Percentiles rank a stretch among this genome's conserved stretches.
Conservation (phyloP, 1,140 invertebrate species). For the Platorchestia sp. region DNA sequence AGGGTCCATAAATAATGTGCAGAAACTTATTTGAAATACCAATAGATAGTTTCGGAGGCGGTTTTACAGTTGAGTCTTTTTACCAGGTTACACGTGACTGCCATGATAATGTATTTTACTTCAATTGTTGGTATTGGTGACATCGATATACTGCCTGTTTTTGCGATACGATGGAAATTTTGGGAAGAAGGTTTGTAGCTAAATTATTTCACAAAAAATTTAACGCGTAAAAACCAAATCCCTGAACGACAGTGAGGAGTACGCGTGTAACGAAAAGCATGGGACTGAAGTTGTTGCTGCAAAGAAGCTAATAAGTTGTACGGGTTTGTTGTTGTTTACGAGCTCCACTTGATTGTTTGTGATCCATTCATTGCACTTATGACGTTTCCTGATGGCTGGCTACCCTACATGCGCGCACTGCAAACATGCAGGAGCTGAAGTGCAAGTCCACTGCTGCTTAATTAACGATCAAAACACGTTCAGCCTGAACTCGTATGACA, state of each 20-base stretch:
- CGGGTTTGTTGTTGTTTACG: background rate
- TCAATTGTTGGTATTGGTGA: background rate
- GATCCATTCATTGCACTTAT: background rate
- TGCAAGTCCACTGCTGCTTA: background rate
- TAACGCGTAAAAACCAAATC: background rate
- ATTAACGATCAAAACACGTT: background rate
- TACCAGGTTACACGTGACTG: background rate
- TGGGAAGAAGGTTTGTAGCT: background rate
- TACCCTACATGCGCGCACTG: background rate
- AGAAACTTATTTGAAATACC: background rate
- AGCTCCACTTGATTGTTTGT: too few relatives aligned
- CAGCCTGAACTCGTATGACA: background rate
- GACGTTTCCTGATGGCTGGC: background rate
- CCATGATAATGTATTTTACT: background rate
- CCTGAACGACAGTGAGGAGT: background rate
- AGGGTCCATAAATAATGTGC: background rate
- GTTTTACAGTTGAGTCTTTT: background rate
- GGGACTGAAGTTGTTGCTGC: too few relatives aligned
- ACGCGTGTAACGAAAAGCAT: background rate
- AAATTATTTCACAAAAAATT: background rate
- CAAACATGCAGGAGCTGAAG: background rate
- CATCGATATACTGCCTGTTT: background rate
- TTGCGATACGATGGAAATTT: background rate
- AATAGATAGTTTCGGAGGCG: background rate
- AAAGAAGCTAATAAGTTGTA: too few relatives aligned